phyloP scores from a whole-genome alignment of 2,113 vertebrate species.

The Apistogramma diplotaenia region DNA sequence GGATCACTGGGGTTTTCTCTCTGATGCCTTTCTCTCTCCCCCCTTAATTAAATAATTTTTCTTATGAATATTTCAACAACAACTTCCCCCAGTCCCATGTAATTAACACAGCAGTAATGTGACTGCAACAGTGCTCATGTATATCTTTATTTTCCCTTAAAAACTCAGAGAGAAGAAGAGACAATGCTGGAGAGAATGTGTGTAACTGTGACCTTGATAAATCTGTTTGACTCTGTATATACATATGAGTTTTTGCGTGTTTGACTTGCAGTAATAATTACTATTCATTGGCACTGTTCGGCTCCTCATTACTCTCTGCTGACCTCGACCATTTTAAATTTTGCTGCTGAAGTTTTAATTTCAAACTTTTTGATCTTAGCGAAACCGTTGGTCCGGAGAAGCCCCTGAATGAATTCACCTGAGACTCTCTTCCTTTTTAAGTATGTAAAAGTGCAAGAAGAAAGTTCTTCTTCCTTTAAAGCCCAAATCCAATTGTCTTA shows the following conservation, averaged over 20 bases:
- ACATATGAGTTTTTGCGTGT: background rate
- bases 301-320: slow-evolving; percentile 47
- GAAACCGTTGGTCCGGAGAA: background rate
- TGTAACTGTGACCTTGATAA: background rate
- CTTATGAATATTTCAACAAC: background rate
- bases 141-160: background rate
- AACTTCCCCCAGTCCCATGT: background rate
- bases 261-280: slow-evolving; percentile 27
- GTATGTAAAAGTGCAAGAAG: background rate
- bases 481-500: slow-evolving; percentile 3
- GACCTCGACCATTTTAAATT: slow-evolving; percentile 46
- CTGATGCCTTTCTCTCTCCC: background rate
- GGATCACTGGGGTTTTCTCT: background rate
- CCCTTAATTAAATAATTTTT: background rate
- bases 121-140: background rate
- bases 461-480: background rate
- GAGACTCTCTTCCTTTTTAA: slow-evolving; percentile 1
- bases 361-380: slow-evolving; percentile 35
- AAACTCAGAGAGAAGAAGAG: background rate
- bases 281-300: slow-evolving; percentile 25
- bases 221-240: background rate
- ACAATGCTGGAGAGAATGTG: background rate
- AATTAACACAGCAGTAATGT: background rate
- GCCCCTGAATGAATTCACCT: slow-evolving; percentile 9
- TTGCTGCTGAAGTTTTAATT: slow-evolving; percentile 41